Evolutionary conservation across 2,888 invertebrate genomes (phyloP).

Genomic region (Metallyticus violacea): DNA sequence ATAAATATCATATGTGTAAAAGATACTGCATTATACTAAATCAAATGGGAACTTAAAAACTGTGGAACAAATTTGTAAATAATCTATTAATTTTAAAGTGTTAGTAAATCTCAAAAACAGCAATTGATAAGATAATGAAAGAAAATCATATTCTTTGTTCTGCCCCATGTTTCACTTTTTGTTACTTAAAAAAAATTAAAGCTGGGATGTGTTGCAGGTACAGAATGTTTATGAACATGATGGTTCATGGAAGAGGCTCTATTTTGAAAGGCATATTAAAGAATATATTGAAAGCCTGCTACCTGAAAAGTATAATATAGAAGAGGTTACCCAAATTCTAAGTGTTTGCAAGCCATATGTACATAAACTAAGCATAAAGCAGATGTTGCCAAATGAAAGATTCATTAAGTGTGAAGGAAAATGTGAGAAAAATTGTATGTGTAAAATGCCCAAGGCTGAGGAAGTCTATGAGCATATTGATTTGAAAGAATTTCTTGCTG

Average conservation of each 20-base stretch:
- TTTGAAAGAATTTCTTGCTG: not conserved
- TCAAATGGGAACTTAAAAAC: too few species aligned
- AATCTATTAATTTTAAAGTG: too few species aligned
- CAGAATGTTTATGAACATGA: constrained; percentile 28
- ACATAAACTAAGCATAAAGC: constrained; percentile 50
- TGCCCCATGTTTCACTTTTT: too few species aligned
- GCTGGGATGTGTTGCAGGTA: constrained; percentile 16
- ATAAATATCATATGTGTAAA: too few species aligned
- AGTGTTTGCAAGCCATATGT: constrained; percentile 49
- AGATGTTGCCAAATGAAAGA: constrained; percentile 46
- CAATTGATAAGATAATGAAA: too few species aligned
- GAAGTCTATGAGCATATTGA: constrained; percentile 1
- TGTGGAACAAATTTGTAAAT: too few species aligned
- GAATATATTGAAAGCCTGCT: constrained; percentile 43
- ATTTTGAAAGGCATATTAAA: constrained; percentile 44
- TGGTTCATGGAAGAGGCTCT: constrained; percentile 47
- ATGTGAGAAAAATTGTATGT: not conserved
- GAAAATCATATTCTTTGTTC: too few species aligned
- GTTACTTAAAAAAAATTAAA: too few species aligned
- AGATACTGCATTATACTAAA: too few species aligned
- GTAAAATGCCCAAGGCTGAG: not conserved
- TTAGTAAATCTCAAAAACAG: too few species aligned
- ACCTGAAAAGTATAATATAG: constrained; percentile 45
- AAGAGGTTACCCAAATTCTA: constrained; percentile 46
- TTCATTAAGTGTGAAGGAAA: constrained; percentile 45